Conservation (phyloP, 2,888 invertebrate species). For the Pharmacophagus antenor region DNA sequence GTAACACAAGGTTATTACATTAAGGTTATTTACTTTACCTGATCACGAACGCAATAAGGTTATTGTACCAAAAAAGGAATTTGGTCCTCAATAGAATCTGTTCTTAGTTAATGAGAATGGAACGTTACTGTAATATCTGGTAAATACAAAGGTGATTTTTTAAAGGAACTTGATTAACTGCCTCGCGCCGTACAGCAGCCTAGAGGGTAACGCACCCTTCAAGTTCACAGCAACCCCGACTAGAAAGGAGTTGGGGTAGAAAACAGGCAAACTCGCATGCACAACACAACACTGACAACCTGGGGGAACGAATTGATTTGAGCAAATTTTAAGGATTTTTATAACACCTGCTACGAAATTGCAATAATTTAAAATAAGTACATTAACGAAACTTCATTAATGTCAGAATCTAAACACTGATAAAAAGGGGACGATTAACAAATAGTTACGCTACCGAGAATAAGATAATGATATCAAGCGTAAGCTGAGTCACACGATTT, state of each 20-base stretch:
- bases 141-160: background rate
- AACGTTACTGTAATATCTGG: too few species aligned
- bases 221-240: slow-evolving; percentile 67
- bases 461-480: slow-evolving; percentile 24
- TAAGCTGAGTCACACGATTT: slow-evolving; percentile 35
- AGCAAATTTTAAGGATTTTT: slow-evolving; percentile 31
- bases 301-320: slow-evolving; percentile 42
- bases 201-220: slow-evolving; percentile 76
- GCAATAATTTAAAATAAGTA: background rate
- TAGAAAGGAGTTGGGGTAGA: slow-evolving; percentile 45
- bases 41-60: too few species aligned
- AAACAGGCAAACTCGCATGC: slow-evolving; percentile 44
- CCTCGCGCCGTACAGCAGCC: slow-evolving; percentile 28
- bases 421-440: slow-evolving; percentile 15
- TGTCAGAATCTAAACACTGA: slow-evolving; percentile 5
- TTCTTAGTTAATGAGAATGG: too few species aligned
- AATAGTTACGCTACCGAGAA: slow-evolving; percentile 19
- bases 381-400: background rate
- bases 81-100: too few species aligned
- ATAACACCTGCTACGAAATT: background rate
- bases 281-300: slow-evolving; percentile 38
- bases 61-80: too few species aligned
- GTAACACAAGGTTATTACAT: too few species aligned
- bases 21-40: too few species aligned
- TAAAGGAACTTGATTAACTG: slow-evolving; percentile 13